Evolutionary conservation across 2,797 vertebrate species (phyloP).

Genomic region (Podargus strigoides): DNA sequence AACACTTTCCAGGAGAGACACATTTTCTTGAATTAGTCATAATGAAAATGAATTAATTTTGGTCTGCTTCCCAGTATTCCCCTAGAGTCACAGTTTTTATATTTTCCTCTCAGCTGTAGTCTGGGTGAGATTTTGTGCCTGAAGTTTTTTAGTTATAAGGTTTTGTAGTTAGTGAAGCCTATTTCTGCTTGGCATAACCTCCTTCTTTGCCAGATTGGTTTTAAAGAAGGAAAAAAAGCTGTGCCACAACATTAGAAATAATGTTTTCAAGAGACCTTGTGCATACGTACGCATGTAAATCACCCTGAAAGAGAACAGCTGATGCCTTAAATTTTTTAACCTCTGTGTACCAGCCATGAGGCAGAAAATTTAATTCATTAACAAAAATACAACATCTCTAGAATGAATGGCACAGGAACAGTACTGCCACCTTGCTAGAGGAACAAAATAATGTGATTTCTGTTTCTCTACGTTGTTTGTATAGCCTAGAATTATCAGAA

Average conservation of each 20-base stretch:
- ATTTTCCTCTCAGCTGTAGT: neutral
- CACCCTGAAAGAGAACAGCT: neutral
- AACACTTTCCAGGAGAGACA: neutral
- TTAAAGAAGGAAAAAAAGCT: neutral
- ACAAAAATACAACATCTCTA: neutral
- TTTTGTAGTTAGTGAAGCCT: neutral
- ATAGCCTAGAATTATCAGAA: slow-evolving; percentile 65
- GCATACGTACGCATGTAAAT: neutral
- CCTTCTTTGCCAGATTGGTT: neutral
- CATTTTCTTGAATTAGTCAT: neutral
- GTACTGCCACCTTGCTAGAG: slow-evolving; percentile 48
- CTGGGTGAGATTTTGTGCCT: neutral
- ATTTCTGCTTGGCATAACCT: neutral
- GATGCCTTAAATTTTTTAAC: slow-evolving; percentile 48
- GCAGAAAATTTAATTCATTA: slow-evolving; percentile 29
- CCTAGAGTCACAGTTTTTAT: neutral
- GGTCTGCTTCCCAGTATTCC: slow-evolving; percentile 1
- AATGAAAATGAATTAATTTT: slow-evolving; percentile 42
- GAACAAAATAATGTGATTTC: slow-evolving; percentile 41
- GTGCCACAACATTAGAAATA: slow-evolving; percentile 12
- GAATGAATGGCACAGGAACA: neutral
- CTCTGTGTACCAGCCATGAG: neutral
- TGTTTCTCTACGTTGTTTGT: slow-evolving; percentile 39
- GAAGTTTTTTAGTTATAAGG: neutral
- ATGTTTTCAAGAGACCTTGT: slow-evolving; percentile 24